These are phyloP conservation scores for Hemithea aestivaria DNA, from an alignment of 2,888 invertebrate species.

Conservation along the genomic window DNA sequence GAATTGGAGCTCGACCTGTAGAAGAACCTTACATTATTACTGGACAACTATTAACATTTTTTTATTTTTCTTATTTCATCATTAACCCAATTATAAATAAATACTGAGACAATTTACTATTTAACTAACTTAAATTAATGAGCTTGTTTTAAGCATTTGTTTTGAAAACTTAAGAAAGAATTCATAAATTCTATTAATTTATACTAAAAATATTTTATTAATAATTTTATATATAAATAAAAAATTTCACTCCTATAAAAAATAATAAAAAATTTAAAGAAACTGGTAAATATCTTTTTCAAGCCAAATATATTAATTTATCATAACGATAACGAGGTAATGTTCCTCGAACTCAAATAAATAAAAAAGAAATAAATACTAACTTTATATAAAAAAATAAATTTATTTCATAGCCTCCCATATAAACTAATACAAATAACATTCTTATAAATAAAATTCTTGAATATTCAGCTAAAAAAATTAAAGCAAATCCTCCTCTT, in stretches of 20 bases:
- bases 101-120: conserved; percentile 73
- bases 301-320: conserved; percentile 84
- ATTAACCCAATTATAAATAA: conserved; percentile 70
- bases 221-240: conserved; percentile 42
- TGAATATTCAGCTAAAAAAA: conserved; percentile 85
- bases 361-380: conserved; percentile 77
- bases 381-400: conserved; percentile 77
- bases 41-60: conserved; percentile 80
- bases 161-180: conserved; percentile 85
- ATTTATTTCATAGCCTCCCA: conserved; percentile 69
- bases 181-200: conserved; percentile 79
- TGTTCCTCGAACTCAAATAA: conserved; percentile 83
- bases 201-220: conserved; percentile 56
- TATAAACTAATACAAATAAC: conserved; percentile 79
- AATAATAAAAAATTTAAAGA: conserved; percentile 81
- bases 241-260: conserved; percentile 75
- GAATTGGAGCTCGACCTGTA: conserved; percentile 84
- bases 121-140: conserved; percentile 75
- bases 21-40: conserved; percentile 82
- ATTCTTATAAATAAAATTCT: conserved; percentile 84
- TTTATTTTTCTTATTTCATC: conserved; percentile 80
- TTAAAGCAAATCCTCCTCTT: conserved; percentile 84
- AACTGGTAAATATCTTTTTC: conserved; percentile 82
- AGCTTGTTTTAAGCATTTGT: conserved; percentile 82
- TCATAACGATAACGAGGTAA: conserved; percentile 87